Percentiles rank a stretch among this genome's conserved stretches.
phyloP scores from a whole-genome alignment of 2,888 invertebrate species.

The Erynnis tages region DNA sequence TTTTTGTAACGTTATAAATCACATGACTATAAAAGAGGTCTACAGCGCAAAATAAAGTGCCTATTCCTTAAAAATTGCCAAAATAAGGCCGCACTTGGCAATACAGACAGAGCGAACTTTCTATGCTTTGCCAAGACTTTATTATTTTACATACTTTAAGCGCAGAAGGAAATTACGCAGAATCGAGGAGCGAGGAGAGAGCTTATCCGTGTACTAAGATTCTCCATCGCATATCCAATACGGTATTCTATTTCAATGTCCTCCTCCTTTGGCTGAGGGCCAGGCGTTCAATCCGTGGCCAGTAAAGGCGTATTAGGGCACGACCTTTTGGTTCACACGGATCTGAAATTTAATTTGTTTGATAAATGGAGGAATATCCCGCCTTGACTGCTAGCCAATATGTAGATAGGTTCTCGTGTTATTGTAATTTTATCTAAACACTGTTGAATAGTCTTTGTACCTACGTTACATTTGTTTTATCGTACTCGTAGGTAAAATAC shows the following conservation, averaged over 20 bases:
- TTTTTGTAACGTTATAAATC: no score
- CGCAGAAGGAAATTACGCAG: constrained; percentile 11
- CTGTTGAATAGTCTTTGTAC: no score
- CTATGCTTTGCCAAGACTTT: constrained; percentile 5
- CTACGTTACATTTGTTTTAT: no score
- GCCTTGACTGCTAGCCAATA: not conserved
- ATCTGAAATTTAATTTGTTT: constrained; percentile 30
- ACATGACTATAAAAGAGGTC: no score
- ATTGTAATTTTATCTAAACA: no score
- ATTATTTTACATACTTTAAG: constrained; percentile 13
- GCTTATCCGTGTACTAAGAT: constrained; percentile 2
- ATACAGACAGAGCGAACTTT: not conserved
- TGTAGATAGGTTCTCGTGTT: no score
- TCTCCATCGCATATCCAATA: constrained; percentile 5
- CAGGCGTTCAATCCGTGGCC: constrained; percentile 9
- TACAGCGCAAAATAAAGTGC: not conserved
- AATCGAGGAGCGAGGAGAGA: constrained; percentile 2
- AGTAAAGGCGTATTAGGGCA: constrained; percentile 4
- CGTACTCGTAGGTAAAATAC: no score
- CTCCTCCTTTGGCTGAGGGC: constrained; percentile 11
- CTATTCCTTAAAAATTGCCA: not conserved
- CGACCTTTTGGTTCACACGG: constrained; percentile 11
- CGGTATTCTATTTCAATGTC: constrained; percentile 13
- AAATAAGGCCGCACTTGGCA: constrained; percentile 11
- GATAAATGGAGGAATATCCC: constrained; percentile 26